Base-by-base conservation (phyloP, 2,797 vertebrate genomes). In the Atherinosoma microstoma region DNA sequence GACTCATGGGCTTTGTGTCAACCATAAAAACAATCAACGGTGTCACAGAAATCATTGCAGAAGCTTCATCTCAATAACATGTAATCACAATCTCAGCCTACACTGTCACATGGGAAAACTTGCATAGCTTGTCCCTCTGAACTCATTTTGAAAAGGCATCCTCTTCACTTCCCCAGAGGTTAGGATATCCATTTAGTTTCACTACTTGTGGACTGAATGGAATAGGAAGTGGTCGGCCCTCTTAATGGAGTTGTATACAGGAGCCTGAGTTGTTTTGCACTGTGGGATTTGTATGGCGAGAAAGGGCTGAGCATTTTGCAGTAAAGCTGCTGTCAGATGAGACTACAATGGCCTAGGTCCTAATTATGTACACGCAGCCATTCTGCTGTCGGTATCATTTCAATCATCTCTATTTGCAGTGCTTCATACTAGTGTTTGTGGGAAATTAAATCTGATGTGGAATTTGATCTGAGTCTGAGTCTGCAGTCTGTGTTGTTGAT, bases 111-210 rank as follows among this genome's bases (percentile, higher is more conserved):
- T 62, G 72, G 70, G 80, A 62, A 75, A 88, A 84, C 78, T 77
- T 57, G 76, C 72, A 78, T 42, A 74, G 76, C 84, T 80, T 49
- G 57, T 74, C 57, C 80, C 70, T 79, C 66, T 54, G 60, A 80
- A 71, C 73, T 69, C 76, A 70, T 86, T 86, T 75, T 67, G n/a
- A 84, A 86, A 83, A 51, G 2, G 15, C 77, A 64, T 64, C 73
- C 75, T 70, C 79, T 54, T 75, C 63, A 18, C 79, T 77, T 82
- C 83, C 85, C 85, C 71, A 67, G 88, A 86, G 85, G 83, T 87
- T 86, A 81, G 83, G 64, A 78, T 83, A 87, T 87, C 89, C 84
- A 89, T 93, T 93, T 92, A 89, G 87, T 85, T 86, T 84, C 85
- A 89, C 85, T 89, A 64, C 86, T 87, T 87, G 82, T 73, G 87